Conservation (phyloP, 2,113 vertebrate species). For the Dicaeum eximium region DNA sequence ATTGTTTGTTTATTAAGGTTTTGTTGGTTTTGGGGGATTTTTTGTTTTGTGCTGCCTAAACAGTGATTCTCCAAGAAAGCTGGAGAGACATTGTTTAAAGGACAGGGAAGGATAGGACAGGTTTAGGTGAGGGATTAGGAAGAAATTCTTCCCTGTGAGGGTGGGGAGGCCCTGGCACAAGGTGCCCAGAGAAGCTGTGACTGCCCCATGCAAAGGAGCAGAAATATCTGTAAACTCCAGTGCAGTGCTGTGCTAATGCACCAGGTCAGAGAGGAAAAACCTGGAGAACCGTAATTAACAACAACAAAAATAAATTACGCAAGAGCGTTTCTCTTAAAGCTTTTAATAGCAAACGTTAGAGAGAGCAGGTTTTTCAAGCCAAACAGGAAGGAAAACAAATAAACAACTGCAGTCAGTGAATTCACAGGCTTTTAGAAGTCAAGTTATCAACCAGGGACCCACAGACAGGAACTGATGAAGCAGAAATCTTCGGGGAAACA, state of each 20-base stretch:
- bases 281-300: neutral
- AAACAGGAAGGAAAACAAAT: constrained; percentile 50
- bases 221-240: neutral
- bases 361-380: constrained; percentile 31
- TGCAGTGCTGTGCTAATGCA: neutral
- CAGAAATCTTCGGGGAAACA: constrained; percentile 22
- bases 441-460: constrained; percentile 8
- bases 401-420: constrained; percentile 13
- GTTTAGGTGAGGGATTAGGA: neutral
- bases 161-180: neutral
- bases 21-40: rapidly evolving
- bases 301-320: neutral
- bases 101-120: neutral
- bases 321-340: neutral
- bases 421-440: constrained; percentile 1
- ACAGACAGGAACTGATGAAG: constrained; percentile 48
- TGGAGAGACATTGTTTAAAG: neutral
- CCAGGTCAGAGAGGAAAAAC: neutral
- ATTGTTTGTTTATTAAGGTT: neutral
- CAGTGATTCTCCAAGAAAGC: neutral
- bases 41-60: neutral
- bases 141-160: neutral
- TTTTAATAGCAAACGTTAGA: constrained; percentile 5
- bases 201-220: neutral
- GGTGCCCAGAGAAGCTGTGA: neutral